Base-by-base conservation (phyloP, 2,113 vertebrate genomes). In the Xiphias gladius region DNA sequence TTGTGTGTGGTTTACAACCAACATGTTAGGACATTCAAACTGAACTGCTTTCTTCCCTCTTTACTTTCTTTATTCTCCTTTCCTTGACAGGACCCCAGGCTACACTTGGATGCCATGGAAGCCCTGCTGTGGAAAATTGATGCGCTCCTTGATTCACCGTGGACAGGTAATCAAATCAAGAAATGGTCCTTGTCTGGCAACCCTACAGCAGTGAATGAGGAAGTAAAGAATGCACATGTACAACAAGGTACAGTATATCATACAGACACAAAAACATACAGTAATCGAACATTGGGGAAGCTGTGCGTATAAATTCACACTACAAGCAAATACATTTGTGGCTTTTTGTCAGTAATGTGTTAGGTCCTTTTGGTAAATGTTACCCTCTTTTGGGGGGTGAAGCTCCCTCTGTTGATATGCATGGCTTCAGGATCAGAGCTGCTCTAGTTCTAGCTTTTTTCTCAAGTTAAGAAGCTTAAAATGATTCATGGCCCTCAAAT, bases 91-190 rank as follows among this genome's bases (percentile, higher is more conserved):
- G 43, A 88, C 75, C 54, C 62, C 20, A 28, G 78, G 76, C 76
- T 76, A 72, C 54, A 74, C 68, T 52, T 55, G 24, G 39, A 71
- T 84, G 64, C 74, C 71, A 80, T 0, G 2, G 69, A 58, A 78
- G 75, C 41, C 65, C 30, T 55, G 79, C 76, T 80, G 91, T 39
- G 83, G 82, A 93, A 83, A 86, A 92, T 84, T 80, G 89, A 92
- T 94, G 89, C 79, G 84, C 43, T 92, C 16, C 78, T 88, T 87
- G 30, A 77, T 61, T 92, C 67, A 82, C 85, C 30, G 65, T 85
- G 86, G 89, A 80, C 80, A 93, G 86, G 79, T 91, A 89, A 92
- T 94, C 85, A 91, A 91, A 94, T 90, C 62, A 89, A 88, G 77
- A 82, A 91, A 85, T 85, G 16, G 61, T 64, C 61, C 78, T 82